A percentile compares a stretch with the other conserved stretches of the same genome.
Conservation (phyloP, 1,140 invertebrate species). For the Geopemphigus sp. region DNA sequence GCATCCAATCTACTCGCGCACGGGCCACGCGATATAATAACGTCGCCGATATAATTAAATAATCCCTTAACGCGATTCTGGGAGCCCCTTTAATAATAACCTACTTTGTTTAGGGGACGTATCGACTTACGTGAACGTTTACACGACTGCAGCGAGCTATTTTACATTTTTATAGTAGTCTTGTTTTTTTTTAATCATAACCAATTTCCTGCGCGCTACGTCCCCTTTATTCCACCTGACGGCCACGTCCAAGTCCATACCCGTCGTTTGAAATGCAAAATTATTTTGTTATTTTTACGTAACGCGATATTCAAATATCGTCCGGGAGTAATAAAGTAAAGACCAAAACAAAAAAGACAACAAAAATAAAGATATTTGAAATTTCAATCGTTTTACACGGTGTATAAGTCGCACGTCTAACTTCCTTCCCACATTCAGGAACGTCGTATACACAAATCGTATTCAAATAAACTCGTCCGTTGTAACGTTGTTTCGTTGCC, state of each 20-base stretch:
- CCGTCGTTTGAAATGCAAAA: background rate
- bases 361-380: background rate
- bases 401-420: background rate
- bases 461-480: background rate
- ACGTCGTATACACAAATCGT: background rate
- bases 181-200: slow-evolving; percentile 48
- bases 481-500: background rate
- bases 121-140: slow-evolving; percentile 44
- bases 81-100: slow-evolving; percentile 42
- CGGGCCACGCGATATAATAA: slow-evolving; percentile 32
- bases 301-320: background rate
- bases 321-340: background rate
- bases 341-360: background rate
- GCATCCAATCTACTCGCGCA: slow-evolving; percentile 46
- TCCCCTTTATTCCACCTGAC: background rate
- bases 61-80: slow-evolving; percentile 48
- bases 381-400: background rate
- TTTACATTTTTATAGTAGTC: slow-evolving; percentile 48
- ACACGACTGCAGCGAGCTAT: slow-evolving; percentile 18
- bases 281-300: slow-evolving; percentile 9
- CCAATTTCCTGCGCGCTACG: slow-evolving; percentile 1
- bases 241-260: too few relatives aligned
- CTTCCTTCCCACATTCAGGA: background rate
- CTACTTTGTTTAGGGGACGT: slow-evolving; percentile 25
- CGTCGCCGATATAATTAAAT: slow-evolving; percentile 50